Base-by-base conservation (phyloP, 2,888 invertebrate species). In the Dicyrtoma fusca region DNA sequence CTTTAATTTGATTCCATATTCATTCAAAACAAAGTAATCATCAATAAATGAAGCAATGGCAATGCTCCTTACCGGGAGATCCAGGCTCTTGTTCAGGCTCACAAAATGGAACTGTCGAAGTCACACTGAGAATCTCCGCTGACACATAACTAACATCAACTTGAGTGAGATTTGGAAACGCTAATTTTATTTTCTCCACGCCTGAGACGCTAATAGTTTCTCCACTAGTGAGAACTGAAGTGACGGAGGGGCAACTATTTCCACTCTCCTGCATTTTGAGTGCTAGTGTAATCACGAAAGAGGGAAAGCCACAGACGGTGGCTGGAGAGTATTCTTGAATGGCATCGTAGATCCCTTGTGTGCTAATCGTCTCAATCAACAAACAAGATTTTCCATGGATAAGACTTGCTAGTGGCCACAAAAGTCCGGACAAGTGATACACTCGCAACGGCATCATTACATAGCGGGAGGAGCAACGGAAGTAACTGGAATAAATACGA, bases 301-400 rank as follows among this genome's bases (percentile, higher is more conserved):
- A 42, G 10, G 71, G 71, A 21, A 63, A 63, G n/a, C 71, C 71
- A 55, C 71, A 71, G 13, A 71, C 42, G 6, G 62, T 55, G 11
- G 26, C 44, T 5, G 63, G 25, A 0, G 42, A n/a, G 17, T 53
- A 63, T 44, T 71, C 55, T 45, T 57, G 51, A 21, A 71, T 42
- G 14, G 57, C 71, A 14, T 63, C 51, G 25, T 21, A 63, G 21
- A 71, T 57, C 14, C 44, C 42, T 21, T 51, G 63, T 42, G 57
- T 53, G 23, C 53, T 71, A 23, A 63, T 53, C n/a, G 63, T 63
- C 13, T 71, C 71, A 42, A 62, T 21, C 17, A 71, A 21, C 4
- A 71, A n/a, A 11, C 51, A 53, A 11, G 63, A 19, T 23, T 71
- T 51, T 4, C 63, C 63, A 14, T 42, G 21, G 8, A 63, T 23